These are phyloP conservation scores for Hypothenemus hampei DNA, from an alignment of 1,140 invertebrate species.

Conservation along the genomic window DNA sequence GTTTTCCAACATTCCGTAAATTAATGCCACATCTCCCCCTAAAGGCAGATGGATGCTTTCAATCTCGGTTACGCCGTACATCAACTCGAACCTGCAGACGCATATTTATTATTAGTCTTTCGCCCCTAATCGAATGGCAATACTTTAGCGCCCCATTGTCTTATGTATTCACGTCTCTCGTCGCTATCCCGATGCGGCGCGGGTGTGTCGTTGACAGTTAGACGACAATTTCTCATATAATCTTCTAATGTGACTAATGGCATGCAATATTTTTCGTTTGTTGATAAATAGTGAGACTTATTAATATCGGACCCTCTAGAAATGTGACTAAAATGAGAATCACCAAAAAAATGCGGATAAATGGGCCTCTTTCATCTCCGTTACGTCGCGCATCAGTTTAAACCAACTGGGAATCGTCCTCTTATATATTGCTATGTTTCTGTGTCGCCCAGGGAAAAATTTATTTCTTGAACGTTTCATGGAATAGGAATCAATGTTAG, in stretches of 20 bases:
- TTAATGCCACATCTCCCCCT: slow-evolving; percentile 62
- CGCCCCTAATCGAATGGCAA: neutral
- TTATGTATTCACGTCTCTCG: too few relatives aligned
- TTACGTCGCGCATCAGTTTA: slow-evolving; percentile 12
- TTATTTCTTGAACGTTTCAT: slow-evolving; percentile 11
- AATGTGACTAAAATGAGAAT: slow-evolving; percentile 1
- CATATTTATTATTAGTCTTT: neutral
- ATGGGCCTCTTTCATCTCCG: slow-evolving; percentile 4
- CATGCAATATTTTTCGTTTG: too few relatives aligned
- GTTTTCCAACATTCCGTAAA: slow-evolving; percentile 72
- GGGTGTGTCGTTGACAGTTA: too few relatives aligned
- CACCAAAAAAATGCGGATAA: slow-evolving; percentile 8
- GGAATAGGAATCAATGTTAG: slow-evolving; percentile 19
- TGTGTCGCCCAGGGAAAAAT: slow-evolving; percentile 17
- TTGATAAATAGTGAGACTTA: too few relatives aligned
- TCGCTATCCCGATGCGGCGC: neutral
- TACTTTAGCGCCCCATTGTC: too few relatives aligned
- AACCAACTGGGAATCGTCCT: slow-evolving; percentile 10
- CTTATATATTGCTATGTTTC: slow-evolving; percentile 6
- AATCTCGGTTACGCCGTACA: slow-evolving; percentile 83
- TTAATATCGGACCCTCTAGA: too few relatives aligned
- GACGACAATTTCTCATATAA: too few relatives aligned
- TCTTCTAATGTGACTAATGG: too few relatives aligned
- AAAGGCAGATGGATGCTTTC: slow-evolving; percentile 79
- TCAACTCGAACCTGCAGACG: slow-evolving; percentile 68